A percentile compares a stretch with the other conserved stretches of the same genome.
These are phyloP conservation scores for Pantala flavescens DNA, from an alignment of 1,140 invertebrate species.

Conservation along the genomic window DNA sequence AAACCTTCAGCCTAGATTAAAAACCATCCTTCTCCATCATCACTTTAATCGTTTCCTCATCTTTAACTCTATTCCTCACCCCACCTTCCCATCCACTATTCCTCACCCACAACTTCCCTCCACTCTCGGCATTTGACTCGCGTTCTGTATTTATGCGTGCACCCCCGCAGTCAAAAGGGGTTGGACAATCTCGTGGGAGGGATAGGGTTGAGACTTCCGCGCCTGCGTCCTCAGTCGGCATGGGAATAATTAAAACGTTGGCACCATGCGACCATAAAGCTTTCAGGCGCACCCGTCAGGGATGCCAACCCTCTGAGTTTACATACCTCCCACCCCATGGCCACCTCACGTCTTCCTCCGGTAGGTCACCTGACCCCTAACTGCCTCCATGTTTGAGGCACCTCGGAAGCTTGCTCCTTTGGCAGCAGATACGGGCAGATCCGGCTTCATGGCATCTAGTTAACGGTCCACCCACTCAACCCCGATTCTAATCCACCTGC, in stretches of 20 bases:
- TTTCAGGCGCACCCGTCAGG: neutral
- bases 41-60: neutral
- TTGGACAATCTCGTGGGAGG: neutral
- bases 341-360: neutral
- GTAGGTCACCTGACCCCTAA: neutral
- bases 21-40: neutral
- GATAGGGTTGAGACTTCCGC: neutral
- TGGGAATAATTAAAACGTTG: constrained; percentile 6
- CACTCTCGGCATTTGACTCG: neutral
- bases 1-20: no score
- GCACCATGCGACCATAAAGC: neutral
- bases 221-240: neutral
- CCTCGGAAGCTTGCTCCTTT: neutral
- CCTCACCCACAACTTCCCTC: neutral
- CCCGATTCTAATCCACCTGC: no score
- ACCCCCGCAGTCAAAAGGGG: neutral
- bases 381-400: neutral
- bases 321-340: neutral
- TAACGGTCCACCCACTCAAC: neutral
- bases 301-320: neutral
- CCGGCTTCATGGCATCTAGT: neutral
- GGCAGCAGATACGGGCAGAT: neutral
- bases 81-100: neutral
- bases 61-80: neutral
- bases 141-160: constrained; percentile 4